Conservation (phyloP, 2,113 vertebrate species). For the Phainopepla nitens region DNA sequence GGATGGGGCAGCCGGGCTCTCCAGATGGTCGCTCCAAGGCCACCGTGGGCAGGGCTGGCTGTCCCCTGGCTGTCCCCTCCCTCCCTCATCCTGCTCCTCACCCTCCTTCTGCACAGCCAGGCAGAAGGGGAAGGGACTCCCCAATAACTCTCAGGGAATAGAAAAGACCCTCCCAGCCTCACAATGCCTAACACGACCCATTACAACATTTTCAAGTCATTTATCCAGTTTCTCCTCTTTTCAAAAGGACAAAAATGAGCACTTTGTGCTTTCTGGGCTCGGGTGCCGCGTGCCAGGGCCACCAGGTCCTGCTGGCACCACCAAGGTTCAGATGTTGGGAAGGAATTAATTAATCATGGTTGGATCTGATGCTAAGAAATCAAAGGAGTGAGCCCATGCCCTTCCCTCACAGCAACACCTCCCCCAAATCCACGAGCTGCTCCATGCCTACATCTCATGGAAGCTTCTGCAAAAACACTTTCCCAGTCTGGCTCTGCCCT, state of each 20-base stretch:
- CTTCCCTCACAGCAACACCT: neutral
- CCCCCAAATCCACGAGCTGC: rapidly evolving
- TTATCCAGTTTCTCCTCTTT: neutral
- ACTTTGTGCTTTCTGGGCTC: neutral
- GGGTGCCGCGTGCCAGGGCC: rapidly evolving
- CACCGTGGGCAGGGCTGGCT: neutral
- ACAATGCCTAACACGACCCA: rapidly evolving
- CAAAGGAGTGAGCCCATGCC: rapidly evolving
- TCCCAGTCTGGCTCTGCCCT: neutral
- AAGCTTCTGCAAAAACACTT: neutral
- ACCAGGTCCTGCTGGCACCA: neutral
- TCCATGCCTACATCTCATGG: rapidly evolving
- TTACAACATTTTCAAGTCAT: neutral
- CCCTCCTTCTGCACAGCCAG: neutral
- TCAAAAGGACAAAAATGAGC: neutral
- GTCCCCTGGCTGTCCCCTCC: neutral
- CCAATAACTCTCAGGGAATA: neutral
- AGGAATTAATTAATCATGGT: neutral
- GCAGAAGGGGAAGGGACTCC: neutral
- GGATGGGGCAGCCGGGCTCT: neutral
- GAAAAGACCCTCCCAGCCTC: neutral
- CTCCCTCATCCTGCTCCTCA: neutral
- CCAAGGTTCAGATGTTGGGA: neutral
- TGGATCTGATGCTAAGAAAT: neutral
- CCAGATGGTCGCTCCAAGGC: neutral